A percentile compares a stretch with the other conserved stretches of the same genome.
These are phyloP conservation scores for Hafferia zeledoni DNA, from an alignment of 2,797 vertebrate genomes.

Conservation along the genomic window DNA sequence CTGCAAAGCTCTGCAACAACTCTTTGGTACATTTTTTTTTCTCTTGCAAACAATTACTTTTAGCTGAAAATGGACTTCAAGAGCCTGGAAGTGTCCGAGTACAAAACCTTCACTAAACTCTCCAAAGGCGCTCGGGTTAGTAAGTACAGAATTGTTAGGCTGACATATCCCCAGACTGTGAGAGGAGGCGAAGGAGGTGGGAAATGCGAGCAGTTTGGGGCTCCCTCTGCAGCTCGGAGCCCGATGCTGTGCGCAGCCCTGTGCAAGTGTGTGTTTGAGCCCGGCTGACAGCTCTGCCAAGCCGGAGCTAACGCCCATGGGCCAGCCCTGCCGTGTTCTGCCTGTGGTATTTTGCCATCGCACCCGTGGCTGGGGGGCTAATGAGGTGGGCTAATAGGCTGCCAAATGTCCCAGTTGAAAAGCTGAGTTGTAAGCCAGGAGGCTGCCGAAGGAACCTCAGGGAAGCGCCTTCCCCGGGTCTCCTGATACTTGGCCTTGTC, in stretches of 20 bases:
- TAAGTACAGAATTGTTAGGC: background rate
- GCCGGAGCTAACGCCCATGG: accelerated
- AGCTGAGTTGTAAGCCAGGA: background rate
- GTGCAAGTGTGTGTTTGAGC: accelerated
- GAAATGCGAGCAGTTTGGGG: background rate
- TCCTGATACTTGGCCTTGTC: background rate
- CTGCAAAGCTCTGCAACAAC: background rate
- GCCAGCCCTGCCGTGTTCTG: background rate
- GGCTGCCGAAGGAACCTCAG: accelerated
- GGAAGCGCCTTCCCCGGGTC: background rate
- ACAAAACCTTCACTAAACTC: background rate
- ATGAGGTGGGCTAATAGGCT: background rate
- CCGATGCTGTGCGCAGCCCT: accelerated
- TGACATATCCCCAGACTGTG: accelerated
- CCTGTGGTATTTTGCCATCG: background rate
- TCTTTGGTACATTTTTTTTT: background rate
- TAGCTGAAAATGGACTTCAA: background rate
- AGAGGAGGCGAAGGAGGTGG: accelerated
- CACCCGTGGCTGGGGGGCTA: background rate
- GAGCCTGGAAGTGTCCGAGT: background rate
- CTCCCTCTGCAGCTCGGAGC: accelerated
- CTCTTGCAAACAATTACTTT: background rate
- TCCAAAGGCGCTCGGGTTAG: background rate
- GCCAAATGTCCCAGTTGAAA: background rate
- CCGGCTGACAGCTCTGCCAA: accelerated